phyloP scores from a whole-genome alignment of 2,113 vertebrate species.

The Epinephelus moara region DNA sequence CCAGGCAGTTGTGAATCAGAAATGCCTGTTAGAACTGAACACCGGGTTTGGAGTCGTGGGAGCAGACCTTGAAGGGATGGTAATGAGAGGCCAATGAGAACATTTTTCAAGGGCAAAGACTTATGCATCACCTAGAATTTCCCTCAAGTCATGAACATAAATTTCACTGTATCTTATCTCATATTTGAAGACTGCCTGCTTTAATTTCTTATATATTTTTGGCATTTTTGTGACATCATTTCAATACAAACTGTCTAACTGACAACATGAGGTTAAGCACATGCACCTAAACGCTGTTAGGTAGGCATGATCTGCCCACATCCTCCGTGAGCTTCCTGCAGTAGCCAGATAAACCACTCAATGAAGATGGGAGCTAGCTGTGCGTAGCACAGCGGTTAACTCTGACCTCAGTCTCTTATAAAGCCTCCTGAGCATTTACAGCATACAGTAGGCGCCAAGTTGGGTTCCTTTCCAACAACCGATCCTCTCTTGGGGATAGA shows the following conservation, averaged over 20 bases:
- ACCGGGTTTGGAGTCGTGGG: constrained; percentile 45
- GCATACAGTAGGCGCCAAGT: constrained; percentile 11
- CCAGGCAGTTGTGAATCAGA: constrained; percentile 25
- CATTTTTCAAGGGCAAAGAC: constrained; percentile 8
- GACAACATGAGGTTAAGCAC: neutral
- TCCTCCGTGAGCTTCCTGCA: constrained; percentile 18
- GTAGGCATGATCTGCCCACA: neutral
- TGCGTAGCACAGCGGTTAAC: neutral
- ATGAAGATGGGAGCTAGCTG: constrained; percentile 22
- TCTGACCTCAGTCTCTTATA: constrained; percentile 26
- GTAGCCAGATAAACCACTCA: constrained; percentile 28
- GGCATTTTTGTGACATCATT: neutral
- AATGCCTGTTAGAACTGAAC: constrained; percentile 24
- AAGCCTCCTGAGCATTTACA: constrained; percentile 34
- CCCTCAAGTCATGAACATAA: neutral
- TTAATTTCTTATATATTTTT: neutral
- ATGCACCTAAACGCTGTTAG: neutral
- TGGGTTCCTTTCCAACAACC: constrained; percentile 41
- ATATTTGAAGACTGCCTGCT: neutral
- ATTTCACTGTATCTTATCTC: neutral
- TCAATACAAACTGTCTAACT: neutral
- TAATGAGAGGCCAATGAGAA: constrained; percentile 18
- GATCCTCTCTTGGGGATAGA: constrained; percentile 32
- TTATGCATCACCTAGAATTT: neutral
- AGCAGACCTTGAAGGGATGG: constrained; percentile 13